Evolutionary conservation across 23 tunicate species (phyloP), one percentile per base, ranked within the genome.

Genomic region (Trididemnum miniatum): DNA sequence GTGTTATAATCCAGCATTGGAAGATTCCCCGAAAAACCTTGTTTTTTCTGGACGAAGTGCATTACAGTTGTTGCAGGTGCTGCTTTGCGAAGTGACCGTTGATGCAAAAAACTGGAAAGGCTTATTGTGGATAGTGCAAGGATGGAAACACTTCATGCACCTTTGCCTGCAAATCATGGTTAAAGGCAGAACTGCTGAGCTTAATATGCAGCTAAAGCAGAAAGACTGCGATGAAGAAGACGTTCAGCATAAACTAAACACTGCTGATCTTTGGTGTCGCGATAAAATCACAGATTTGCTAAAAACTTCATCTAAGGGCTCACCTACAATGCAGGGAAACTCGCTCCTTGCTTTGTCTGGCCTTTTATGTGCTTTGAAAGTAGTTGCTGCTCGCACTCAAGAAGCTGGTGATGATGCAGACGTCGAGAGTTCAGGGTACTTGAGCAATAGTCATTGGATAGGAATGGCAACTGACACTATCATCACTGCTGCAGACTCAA

Each of bases 301-400:
- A 60, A 85, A 85, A 66, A 65, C 78, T 24, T 44, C 86, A 27
- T 90, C 96, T 4, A 90, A 85, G 75, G 89, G 85, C 0, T 71
- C 85, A 7, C 91, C 97, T 7, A 82, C 84, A 59, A 82, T 87
- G 91, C 97, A 91, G 52, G 97, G 91, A 31, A 86, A 87, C 78
- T 82, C 88, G 15, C 35, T 86, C 20, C 76, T 86, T 69, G 97
- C 91, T 23, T 64, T 90, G n/a, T 72, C 86, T 31, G 89, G 86
- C 34, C 77, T 90, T 40, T 9, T 90, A 28, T 0, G 57, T 30
- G 86, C 86, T 0, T 23, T 78, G 1, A 66, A 77, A 27, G 30
- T 60, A 35, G 28, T 28, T 38, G 73, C 51, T 18, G 25, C 78
- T 33, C 12, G 25, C 44, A 20, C 59, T 24, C 1, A 65, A 35